Evolutionary conservation across 2,113 vertebrate genomes (phyloP), one percentile per base, ranked within the genome.

Genomic region (Leucosticte australis): DNA sequence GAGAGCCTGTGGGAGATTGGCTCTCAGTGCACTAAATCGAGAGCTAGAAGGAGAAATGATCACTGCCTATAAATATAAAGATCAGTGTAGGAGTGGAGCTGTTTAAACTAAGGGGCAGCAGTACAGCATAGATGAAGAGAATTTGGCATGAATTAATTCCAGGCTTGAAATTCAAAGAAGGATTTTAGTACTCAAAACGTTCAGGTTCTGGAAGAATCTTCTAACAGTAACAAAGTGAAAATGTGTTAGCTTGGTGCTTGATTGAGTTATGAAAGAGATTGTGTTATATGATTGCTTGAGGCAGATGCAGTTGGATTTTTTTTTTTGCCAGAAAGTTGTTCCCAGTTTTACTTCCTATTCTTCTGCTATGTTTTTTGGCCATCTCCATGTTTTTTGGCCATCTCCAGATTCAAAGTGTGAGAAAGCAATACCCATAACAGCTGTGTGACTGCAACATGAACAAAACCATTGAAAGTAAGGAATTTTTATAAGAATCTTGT

Each of bases 51-150:
- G 71, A 92, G 90, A 81, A 86, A 80, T 47, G 76, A 90, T 92
- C 86, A 78, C 83, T 86, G 83, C 64, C 94, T 96, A 93, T 93
- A 93, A 96, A 88, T 94, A 93, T 59, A 94, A 94, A 95, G 89
- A 96, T 95, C 96, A 77, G 82, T 93, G 86, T 92, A 94, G 90
- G 76, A 93, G 52, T 60, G 86, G 89, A 95, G 83, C 55, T 94
- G 89, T 95, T 93, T 77, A 94, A 96, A 77, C 71, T 86, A 83
- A 95, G 95, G 89, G 89, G 71, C 68, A 93, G 55, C 75, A 81
- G 64, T 62, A 74, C 56, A 89, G 55, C 63, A 59, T 12, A 81
- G 68, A 83, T 50, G 42, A 88, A 86, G 63, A 74, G 59, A 83
- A 93, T 73, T 70, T 93, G 76, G 47, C 60, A 83, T 88, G 33